phyloP scores from a whole-genome alignment of 1,140 invertebrate genomes.

The Notospermus geniculatus region DNA sequence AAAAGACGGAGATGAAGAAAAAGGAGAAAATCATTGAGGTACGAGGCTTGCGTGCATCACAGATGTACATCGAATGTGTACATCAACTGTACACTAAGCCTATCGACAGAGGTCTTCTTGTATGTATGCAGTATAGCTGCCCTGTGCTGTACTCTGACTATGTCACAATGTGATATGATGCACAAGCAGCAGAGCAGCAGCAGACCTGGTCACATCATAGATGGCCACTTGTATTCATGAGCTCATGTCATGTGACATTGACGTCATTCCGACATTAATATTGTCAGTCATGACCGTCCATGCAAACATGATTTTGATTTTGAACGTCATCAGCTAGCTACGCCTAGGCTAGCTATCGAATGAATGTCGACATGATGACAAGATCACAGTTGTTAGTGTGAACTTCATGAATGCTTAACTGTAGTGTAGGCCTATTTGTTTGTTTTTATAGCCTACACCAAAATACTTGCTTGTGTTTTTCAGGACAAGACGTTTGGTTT shows the following conservation, averaged over 20 bases:
- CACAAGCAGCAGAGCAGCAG: too few relatives aligned
- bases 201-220: too few relatives aligned
- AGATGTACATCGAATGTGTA: background rate
- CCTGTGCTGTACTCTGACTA: too few relatives aligned
- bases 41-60: constrained; percentile 35
- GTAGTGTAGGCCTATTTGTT: background rate
- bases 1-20: constrained; percentile 91
- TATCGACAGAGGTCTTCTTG: too few relatives aligned
- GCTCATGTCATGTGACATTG: too few relatives aligned
- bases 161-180: too few relatives aligned
- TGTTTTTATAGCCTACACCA: background rate
- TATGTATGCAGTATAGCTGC: too few relatives aligned
- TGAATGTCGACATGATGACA: background rate
- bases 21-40: constrained; percentile 97
- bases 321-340: background rate
- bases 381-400: too few relatives aligned
- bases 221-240: too few relatives aligned
- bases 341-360: background rate
- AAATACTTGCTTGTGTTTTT: constrained; percentile 13
- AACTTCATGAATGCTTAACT: background rate
- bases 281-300: too few relatives aligned
- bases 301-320: background rate
- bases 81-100: constrained; percentile 4
- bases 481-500: constrained; percentile 99
- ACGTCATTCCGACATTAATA: too few relatives aligned